Evolutionary conservation across 2,797 vertebrate genomes (phyloP), one percentile per base, ranked within the genome.

Genomic region (Chrysolophus pictus): DNA sequence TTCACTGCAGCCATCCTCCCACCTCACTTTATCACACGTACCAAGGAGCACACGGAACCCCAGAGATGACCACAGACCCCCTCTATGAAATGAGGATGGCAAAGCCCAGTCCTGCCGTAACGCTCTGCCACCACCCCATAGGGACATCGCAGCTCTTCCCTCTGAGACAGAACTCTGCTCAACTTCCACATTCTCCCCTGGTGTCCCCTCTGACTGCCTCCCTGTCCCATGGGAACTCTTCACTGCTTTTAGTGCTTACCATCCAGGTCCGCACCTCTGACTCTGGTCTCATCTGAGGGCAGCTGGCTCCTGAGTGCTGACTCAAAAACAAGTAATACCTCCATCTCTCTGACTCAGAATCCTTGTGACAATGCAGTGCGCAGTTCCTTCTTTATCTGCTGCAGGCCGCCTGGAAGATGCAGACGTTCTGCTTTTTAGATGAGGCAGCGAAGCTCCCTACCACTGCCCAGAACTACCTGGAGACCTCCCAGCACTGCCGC

Each of bases 291-390:
- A 11, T 28, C 64, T 70, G 63, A 92, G 4, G 22, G 55, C 63
- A 53, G 53, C 1, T 1, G 78, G 14, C 41, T 44, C 17, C 37
- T 64, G 55, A 65, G 76, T 74, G 74, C 14, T 53, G 31, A 58
- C 22, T 60, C 44, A 39, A 24, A 62, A 8, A 75, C 78, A 56
- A 15, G 5, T 0, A 60, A 9, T 33, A 59, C 17, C 71, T 65
- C 37, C 10, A 46, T 46, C 41, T 78, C 44, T 55, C 35, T 90
- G 80, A 68, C 44, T 88, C 74, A 79, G 71, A 81, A 76, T 67
- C 44, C 28, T 31, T 24, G 22, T 14, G 47, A 60, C n/a, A 67
- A 37, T 42, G 46, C 14, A 75, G 13, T 11, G 29, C 0, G 0
- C 11, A 44, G 56, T 46, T 72, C 35, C 29, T 28, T 81, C 28